Evolutionary conservation across 2,888 invertebrate genomes (phyloP).

Genomic region (Philonicus albiceps): DNA sequence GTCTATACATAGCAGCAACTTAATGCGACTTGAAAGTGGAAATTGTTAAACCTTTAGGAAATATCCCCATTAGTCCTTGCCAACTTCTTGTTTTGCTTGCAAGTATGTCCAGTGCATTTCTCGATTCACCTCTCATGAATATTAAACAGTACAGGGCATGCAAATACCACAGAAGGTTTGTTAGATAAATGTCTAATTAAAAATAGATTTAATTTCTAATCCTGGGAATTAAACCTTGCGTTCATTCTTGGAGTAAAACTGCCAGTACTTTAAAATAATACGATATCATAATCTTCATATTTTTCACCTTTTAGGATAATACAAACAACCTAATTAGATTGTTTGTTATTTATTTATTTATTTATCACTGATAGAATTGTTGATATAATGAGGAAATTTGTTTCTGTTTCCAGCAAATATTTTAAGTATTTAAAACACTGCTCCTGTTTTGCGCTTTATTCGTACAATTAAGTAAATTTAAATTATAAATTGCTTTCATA

Average conservation of each 20-base stretch:
- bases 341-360: no score
- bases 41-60: neutral
- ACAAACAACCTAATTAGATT: neutral
- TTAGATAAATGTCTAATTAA: neutral
- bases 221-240: neutral
- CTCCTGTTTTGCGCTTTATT: neutral
- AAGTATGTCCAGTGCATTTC: neutral
- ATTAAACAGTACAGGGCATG: neutral
- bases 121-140: neutral
- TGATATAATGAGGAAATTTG: neutral
- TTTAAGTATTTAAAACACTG: neutral
- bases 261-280: neutral
- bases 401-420: neutral
- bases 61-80: neutral
- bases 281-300: no score
- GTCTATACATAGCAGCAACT: neutral
- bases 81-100: neutral
- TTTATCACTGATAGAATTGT: no score
- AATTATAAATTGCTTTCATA: neutral
- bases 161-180: neutral
- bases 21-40: neutral
- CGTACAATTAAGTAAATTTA: neutral
- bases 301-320: neutral
- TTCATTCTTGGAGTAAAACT: neutral
- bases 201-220: constrained; percentile 3